These are phyloP conservation scores for Synodontis membranacea DNA, from an alignment of 2,113 vertebrate species.

Conservation along the genomic window DNA sequence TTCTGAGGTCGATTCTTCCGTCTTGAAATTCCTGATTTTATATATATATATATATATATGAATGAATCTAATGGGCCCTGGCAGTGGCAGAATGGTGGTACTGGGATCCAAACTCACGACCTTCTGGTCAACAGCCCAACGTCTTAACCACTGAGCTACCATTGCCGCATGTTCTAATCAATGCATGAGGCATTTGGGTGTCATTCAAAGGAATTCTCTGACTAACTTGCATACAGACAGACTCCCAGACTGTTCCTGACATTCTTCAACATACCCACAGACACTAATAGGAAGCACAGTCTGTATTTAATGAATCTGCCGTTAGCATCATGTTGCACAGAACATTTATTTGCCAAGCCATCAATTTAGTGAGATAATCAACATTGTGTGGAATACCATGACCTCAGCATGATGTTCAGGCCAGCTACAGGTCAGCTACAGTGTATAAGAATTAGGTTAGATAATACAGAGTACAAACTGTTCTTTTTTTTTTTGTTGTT, in stretches of 20 bases:
- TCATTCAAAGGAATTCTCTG: constrained; percentile 23
- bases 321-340: not conserved
- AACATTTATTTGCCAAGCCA: not conserved
- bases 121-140: too few relatives aligned
- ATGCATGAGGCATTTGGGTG: not conserved
- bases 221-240: constrained; percentile 17
- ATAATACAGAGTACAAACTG: constrained; percentile 20
- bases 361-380: not conserved
- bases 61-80: too few relatives aligned
- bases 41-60: too few relatives aligned
- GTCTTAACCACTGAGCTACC: too few relatives aligned
- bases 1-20: not conserved
- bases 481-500: too few relatives aligned
- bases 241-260: not conserved
- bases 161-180: not conserved
- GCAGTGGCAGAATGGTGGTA: too few relatives aligned
- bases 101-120: too few relatives aligned
- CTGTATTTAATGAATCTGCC: too few relatives aligned
- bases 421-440: too few relatives aligned
- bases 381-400: not conserved
- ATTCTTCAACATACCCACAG: not conserved
- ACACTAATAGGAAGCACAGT: not conserved
- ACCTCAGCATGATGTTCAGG: constrained; percentile 16
- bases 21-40: not conserved
- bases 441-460: not conserved